A percentile compares a stretch with the other conserved stretches of the same genome.
phyloP scores from a whole-genome alignment of 1,140 invertebrate genomes.

The Eumeta japonica region DNA sequence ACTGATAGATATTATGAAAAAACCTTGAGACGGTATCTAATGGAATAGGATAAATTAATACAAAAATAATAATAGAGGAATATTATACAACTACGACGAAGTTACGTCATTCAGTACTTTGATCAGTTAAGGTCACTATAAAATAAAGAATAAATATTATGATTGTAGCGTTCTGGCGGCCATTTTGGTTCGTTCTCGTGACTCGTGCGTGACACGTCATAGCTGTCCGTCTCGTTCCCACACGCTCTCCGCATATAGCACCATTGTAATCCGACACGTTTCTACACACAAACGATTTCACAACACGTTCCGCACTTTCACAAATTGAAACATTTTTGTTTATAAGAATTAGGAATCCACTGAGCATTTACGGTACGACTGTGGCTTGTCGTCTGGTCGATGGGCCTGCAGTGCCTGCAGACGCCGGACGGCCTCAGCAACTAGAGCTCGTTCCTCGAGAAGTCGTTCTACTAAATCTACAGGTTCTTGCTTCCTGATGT shows the following conservation, averaged over 20 bases:
- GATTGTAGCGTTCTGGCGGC: slow-evolving; percentile 53
- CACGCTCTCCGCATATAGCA: slow-evolving; percentile 55
- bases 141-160: slow-evolving; percentile 58
- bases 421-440: slow-evolving; percentile 49
- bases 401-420: slow-evolving; percentile 20
- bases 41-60: slow-evolving; percentile 13
- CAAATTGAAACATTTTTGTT: slow-evolving; percentile 53
- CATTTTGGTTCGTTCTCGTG: slow-evolving; percentile 56
- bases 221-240: slow-evolving; percentile 44
- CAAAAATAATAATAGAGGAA: slow-evolving; percentile 22
- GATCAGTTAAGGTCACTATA: slow-evolving; percentile 55
- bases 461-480: slow-evolving; percentile 52
- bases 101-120: slow-evolving; percentile 57
- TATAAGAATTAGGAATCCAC: slow-evolving; percentile 49
- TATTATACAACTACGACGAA: too few relatives aligned
- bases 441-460: slow-evolving; percentile 49
- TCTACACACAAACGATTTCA: slow-evolving; percentile 57
- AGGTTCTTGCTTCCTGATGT: slow-evolving; percentile 54
- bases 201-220: slow-evolving; percentile 54
- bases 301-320: slow-evolving; percentile 56
- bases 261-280: slow-evolving; percentile 58
- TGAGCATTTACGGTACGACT: slow-evolving; percentile 50
- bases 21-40: slow-evolving; percentile 4
- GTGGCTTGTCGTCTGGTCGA: slow-evolving; percentile 34
- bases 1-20: slow-evolving; percentile 2